Base-by-base conservation (phyloP, 2,888 invertebrate genomes). In the Blera fallax region DNA sequence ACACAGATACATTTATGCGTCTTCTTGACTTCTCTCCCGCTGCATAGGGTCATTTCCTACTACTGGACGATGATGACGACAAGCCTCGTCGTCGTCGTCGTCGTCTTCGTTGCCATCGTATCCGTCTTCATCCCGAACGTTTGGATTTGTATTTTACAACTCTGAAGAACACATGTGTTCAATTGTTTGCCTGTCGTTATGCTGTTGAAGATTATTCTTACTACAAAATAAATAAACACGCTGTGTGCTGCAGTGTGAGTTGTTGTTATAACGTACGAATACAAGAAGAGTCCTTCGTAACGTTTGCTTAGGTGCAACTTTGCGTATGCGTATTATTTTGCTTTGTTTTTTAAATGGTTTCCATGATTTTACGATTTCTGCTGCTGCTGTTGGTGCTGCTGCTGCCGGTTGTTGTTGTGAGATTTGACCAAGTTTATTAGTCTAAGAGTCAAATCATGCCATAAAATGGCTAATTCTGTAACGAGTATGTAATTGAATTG, bases 131-230 rank as follows among this genome's bases (percentile, higher is more conserved):
- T 40, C 58, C n/a, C 45, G 37, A 67, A 45, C 69, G 54, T 69
- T 74, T 69, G 76, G 37, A 62, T 70, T 76, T 76, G 32, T 58
- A 70, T 62, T 83, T 78, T 83, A 83, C 83, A 83, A 78, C 83
- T 83, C 48, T 60, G 72, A n/a, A n/a, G 83, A 83, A 73, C 78
- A 83, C 83, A 83, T 83, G 83, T 83, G 83, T 70, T 78, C 82
- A 67, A 83, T 77, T 83, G 82, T 83, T 83, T 77, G 83, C 78
- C 60, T 67, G 72, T 77, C 73, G 72, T 77, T 67, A 78, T 58
- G 78, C 52, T 72, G 78, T 65, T 50, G 32, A 73, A 72, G 58
- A 77, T 65, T 72, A 64, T 83, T 58, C 67, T 60, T 83, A 83
- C 83, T 83, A 78, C 67, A 73, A 78, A 83, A 73, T 72, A 83